phyloP scores from a whole-genome alignment of 1,140 invertebrate genomes.

The Coboldia fuscipes region DNA sequence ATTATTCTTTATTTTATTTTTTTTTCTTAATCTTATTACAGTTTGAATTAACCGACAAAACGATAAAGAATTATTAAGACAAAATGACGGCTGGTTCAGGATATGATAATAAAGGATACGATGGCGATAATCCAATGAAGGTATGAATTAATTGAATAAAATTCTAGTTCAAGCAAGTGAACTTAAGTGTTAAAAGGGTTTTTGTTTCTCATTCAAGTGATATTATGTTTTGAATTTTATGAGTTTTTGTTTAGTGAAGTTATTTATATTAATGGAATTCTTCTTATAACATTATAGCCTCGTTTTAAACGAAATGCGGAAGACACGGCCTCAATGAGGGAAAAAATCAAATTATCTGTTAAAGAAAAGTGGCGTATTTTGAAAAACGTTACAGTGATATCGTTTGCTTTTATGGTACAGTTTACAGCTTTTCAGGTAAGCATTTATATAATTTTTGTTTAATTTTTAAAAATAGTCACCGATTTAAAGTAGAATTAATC shows the following conservation, averaged over 20 bases:
- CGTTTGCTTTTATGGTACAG: constrained; percentile 75
- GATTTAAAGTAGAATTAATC: background rate
- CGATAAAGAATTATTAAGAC: too few species aligned
- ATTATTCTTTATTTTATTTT: too few species aligned
- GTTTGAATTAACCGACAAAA: too few species aligned
- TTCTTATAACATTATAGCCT: background rate
- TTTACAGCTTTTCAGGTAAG: constrained; percentile 67
- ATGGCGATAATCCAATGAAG: constrained; percentile 1
- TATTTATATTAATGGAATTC: background rate
- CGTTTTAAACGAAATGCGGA: constrained; percentile 7
- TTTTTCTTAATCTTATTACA: too few species aligned
- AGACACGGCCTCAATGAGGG: constrained; percentile 22
- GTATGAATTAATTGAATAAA: background rate
- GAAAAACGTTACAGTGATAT: constrained; percentile 70
- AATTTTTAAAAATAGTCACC: background rate
- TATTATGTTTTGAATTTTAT: too few species aligned
- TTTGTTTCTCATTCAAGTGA: too few species aligned
- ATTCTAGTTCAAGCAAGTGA: background rate
- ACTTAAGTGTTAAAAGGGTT: too few species aligned
- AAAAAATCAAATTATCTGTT: constrained; percentile 53
- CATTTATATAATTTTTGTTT: background rate
- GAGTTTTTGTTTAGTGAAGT: background rate
- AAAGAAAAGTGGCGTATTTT: constrained; percentile 70
- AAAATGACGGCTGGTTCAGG: constrained; percentile 2
- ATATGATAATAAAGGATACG: constrained; percentile 2